Base-by-base conservation (phyloP, 2,888 invertebrate species). In the Archips crataeganus region DNA sequence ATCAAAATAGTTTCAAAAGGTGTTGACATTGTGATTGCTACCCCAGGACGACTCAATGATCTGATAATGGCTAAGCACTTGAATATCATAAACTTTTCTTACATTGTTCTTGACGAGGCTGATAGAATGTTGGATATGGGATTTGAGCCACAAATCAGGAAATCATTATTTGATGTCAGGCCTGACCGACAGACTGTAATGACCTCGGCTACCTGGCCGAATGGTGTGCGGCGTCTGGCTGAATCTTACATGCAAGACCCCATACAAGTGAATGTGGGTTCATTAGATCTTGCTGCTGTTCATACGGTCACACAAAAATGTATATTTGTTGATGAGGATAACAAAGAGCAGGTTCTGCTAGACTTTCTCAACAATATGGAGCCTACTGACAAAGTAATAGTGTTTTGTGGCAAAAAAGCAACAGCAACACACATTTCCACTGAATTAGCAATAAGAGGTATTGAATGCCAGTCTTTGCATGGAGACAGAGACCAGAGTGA, bases 141-240 rank as follows among this genome's bases (percentile, higher is more conserved):
- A 23, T 98, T 98, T 85, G 98, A 97, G 82, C 97, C 97, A 3
- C 98, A 96, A 95, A 99, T 99, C 77, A 96, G 97, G 54, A 97
- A 97, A 85, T 96, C 97, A 13, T 90, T 98, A 78, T 94, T 97
- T 74, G 96, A 97, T 83, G 96, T 98, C 34, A 95, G 98, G 70
- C 98, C 98, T 8, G 98, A 98, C 85, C 93, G 98, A 70, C 99
- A 99, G 87, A 98, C 98, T n/a, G 96, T 99, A 0, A 98, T 99
- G 98, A 99, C 99, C 0, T 98, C 97, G 85, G 99, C 99, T 13
- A 99, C 99, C 0, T 99, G 99, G 99, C 99, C 99, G 0, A 92
- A 95, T 69, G 98, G 97, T 59, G 99, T 99, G 1, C 95, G 98
- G 15, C 95, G 97, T 23, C 93, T 99, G 59, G 99, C 98, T 0